phyloP scores from a whole-genome alignment of 1,140 invertebrate species.

The Cydia pomonella region DNA sequence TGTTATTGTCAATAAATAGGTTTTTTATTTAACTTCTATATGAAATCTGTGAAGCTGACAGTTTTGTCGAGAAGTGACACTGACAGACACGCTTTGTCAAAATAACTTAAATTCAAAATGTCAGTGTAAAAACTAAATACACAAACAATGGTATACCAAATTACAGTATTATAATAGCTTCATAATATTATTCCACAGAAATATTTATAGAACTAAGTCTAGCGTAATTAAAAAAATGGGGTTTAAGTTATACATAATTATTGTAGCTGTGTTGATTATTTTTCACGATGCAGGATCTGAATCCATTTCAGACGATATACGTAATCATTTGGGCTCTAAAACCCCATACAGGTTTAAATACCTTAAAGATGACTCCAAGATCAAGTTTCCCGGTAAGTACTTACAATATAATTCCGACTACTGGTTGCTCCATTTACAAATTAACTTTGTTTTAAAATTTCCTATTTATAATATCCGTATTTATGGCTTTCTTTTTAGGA shows the following conservation, averaged over 20 bases:
- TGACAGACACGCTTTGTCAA: too few relatives aligned
- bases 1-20: too few relatives aligned
- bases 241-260: background rate
- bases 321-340: conserved; percentile 61
- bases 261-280: conserved; percentile 6
- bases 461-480: background rate
- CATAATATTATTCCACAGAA: too few relatives aligned
- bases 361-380: conserved; percentile 62
- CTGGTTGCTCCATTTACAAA: background rate
- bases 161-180: too few relatives aligned
- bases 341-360: conserved; percentile 68
- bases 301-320: conserved; percentile 46
- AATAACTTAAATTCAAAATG: too few relatives aligned
- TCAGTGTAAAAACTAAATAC: too few relatives aligned
- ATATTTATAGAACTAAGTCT: too few relatives aligned
- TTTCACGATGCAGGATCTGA: background rate
- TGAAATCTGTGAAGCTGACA: too few relatives aligned
- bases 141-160: too few relatives aligned
- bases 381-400: conserved; percentile 61
- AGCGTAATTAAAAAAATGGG: background rate
- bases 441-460: background rate
- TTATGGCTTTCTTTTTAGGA: conserved; percentile 48
- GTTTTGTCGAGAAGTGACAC: too few relatives aligned
- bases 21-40: too few relatives aligned
- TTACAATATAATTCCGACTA: background rate